Evolutionary conservation across 2,888 invertebrate genomes (phyloP).

Genomic region (Agrenia bidenticulata): DNA sequence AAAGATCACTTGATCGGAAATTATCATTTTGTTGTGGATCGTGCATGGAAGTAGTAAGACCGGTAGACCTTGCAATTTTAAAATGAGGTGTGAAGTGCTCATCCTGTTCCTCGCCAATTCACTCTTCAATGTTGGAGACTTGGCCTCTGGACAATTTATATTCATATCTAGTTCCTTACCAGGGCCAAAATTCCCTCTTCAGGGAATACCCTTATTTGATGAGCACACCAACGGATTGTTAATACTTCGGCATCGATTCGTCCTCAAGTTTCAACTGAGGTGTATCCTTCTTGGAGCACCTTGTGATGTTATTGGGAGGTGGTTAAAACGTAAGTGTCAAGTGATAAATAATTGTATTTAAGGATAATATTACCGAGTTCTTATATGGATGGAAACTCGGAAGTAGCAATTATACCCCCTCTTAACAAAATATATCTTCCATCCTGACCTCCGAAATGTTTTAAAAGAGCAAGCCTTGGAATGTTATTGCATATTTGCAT

Average conservation of each 20-base stretch:
- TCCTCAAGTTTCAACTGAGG: slow-evolving; percentile 39
- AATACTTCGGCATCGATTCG: slow-evolving; percentile 34
- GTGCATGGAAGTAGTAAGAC: no score
- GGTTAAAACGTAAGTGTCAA: slow-evolving; percentile 40
- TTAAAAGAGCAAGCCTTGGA: no score
- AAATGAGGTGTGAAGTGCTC: slow-evolving; percentile 20
- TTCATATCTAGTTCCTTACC: slow-evolving; percentile 31
- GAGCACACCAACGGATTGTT: slow-evolving; percentile 39
- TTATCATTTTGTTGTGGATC: no score
- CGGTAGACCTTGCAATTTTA: not conserved
- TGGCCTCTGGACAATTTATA: slow-evolving; percentile 18
- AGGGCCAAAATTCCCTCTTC: slow-evolving; percentile 36
- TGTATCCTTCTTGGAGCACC: slow-evolving; percentile 36
- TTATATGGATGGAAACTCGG: no score
- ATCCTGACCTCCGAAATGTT: no score
- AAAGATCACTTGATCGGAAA: no score
- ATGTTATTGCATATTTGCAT: no score
- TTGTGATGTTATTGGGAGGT: slow-evolving; percentile 41
- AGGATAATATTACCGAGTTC: no score
- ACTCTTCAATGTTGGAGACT: not conserved
- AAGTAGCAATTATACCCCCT: no score
- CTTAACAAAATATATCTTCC: no score
- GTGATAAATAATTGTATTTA: no score
- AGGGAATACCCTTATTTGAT: slow-evolving; percentile 38
- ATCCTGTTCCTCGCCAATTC: slow-evolving; percentile 21